Conservation (phyloP, 2,888 invertebrate species). For the Philereme vetulata region DNA sequence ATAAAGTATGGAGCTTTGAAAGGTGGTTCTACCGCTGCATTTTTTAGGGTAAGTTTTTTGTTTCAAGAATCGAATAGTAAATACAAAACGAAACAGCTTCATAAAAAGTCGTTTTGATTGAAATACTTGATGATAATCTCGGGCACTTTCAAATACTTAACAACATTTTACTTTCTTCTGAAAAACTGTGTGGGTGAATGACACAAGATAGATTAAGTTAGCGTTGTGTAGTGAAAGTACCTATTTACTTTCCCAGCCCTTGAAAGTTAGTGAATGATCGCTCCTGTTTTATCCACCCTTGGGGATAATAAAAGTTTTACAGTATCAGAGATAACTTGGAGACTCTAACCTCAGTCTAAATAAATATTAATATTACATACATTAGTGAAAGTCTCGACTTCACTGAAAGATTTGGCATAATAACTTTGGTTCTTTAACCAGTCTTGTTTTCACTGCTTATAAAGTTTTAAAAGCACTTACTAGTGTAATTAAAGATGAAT, state of each 20-base stretch:
- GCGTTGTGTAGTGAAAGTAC: conserved; percentile 17
- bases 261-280: conserved; percentile 33
- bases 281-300: conserved; percentile 20
- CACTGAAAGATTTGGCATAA: conserved; percentile 8
- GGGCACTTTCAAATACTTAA: not conserved
- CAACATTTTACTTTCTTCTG: not conserved
- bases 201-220: conserved; percentile 9
- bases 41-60: conserved; percentile 90
- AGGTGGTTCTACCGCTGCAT: conserved; percentile 96
- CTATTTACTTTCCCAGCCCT: conserved; percentile 21
- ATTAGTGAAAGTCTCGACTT: conserved; percentile 3
- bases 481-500: conserved; percentile 10
- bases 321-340: conserved; percentile 16
- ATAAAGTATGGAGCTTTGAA: conserved; percentile 98
- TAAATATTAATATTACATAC: conserved; percentile 21
- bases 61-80: conserved; percentile 9
- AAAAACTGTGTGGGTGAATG: not conserved
- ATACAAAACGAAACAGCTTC: not conserved
- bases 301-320: conserved; percentile 30
- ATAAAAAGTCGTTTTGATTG: too few species aligned
- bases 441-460: conserved; percentile 8
- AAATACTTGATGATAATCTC: not conserved
- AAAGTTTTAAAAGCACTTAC: conserved; percentile 4
- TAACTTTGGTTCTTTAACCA: conserved; percentile 2
- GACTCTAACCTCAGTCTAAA: conserved; percentile 11